Conservation (phyloP, 2,113 vertebrate species). For the Rana temporaria region DNA sequence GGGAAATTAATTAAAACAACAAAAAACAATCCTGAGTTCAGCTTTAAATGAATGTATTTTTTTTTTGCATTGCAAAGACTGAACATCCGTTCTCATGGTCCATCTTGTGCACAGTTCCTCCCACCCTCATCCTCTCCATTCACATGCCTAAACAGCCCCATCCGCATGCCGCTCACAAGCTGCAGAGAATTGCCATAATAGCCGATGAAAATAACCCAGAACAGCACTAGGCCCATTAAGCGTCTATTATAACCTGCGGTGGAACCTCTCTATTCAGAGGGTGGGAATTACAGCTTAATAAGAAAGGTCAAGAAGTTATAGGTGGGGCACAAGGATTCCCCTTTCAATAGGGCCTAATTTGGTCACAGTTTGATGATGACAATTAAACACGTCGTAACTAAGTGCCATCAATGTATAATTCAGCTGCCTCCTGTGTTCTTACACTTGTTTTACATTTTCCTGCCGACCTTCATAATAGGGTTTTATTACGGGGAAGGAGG, state of each 20-base stretch:
- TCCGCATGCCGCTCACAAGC: constrained; percentile 37
- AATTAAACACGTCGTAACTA: constrained; percentile 45
- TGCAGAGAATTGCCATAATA: constrained; percentile 14
- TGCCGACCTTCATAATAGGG: constrained; percentile 42
- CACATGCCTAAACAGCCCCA: neutral
- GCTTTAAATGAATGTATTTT: too few relatives aligned
- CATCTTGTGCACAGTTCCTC: neutral
- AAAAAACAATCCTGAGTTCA: too few relatives aligned
- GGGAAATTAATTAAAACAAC: too few relatives aligned
- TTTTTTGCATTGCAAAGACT: too few relatives aligned
- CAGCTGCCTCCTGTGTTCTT: constrained; percentile 40
- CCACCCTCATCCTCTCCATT: neutral
- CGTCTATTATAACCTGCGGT: constrained; percentile 28
- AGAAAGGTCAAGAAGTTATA: constrained; percentile 56
- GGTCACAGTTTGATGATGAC: constrained; percentile 50
- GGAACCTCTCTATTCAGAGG: constrained; percentile 40
- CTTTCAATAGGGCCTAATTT: constrained; percentile 52
- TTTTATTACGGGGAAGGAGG: constrained; percentile 30
- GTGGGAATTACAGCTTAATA: constrained; percentile 50
- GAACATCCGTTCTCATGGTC: constrained; percentile 5
- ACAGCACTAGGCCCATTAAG: constrained; percentile 25
- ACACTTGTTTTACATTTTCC: constrained; percentile 50
- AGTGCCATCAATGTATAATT: constrained; percentile 47
- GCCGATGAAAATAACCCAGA: constrained; percentile 22
- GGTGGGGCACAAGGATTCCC: constrained; percentile 31